These are phyloP conservation scores for Agrypnus murinus DNA, from an alignment of 2,888 invertebrate genomes.

Conservation along the genomic window DNA sequence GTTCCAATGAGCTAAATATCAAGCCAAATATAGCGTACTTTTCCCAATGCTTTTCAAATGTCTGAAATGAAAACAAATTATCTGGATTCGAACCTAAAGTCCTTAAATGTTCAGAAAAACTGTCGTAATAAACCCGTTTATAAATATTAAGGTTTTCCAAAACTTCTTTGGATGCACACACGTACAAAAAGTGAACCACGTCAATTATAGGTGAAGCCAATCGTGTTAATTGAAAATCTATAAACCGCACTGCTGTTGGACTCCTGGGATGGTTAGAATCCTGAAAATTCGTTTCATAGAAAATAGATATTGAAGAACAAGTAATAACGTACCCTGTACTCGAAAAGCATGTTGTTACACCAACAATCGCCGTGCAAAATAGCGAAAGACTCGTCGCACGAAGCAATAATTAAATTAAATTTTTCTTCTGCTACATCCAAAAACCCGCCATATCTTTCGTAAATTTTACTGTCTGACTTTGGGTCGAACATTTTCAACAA, in stretches of 20 bases:
- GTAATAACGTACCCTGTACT: conserved; percentile 45
- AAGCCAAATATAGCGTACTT: conserved; percentile 59
- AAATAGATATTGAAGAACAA: no score
- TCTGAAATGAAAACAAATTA: conserved; percentile 60
- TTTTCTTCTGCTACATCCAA: conserved; percentile 16
- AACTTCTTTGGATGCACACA: conserved; percentile 57
- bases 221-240: conserved; percentile 61
- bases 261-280: neutral
- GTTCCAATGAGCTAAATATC: conserved; percentile 50
- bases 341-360: conserved; percentile 51
- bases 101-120: conserved; percentile 57
- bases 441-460: conserved; percentile 16
- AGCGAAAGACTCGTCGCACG: conserved; percentile 14
- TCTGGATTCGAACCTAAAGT: conserved; percentile 60
- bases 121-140: conserved; percentile 61
- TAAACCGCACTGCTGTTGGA: conserved; percentile 52
- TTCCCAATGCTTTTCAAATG: conserved; percentile 59
- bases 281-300: conserved; percentile 7
- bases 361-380: conserved; percentile 51
- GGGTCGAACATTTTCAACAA: no score
- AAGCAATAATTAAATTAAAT: neutral
- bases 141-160: conserved; percentile 59
- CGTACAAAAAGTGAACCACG: conserved; percentile 62
- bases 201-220: conserved; percentile 60
- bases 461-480: conserved; percentile 13